Base-by-base conservation (phyloP, 2,888 invertebrate genomes). In the Polyommatus iphigenia region DNA sequence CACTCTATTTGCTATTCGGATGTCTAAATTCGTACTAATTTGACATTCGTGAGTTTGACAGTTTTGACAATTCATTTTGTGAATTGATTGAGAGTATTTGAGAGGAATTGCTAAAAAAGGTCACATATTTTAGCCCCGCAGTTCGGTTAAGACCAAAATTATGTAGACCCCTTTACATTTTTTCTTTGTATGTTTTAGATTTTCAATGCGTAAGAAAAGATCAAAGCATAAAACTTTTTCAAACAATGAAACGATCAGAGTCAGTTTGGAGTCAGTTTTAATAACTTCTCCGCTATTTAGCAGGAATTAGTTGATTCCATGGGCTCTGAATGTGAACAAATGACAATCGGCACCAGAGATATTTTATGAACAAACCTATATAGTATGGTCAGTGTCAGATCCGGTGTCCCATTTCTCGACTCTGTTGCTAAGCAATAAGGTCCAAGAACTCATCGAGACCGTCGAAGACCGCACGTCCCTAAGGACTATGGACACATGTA, bases 401-500 rank as follows among this genome's bases (percentile, higher is more conserved):
- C 6, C 20, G 8, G 6, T 59, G 7, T 59, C 59, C 2, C 8
- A 59, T n/a, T 59, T 59, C 20, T 59, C 54, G 54, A 20, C 0
- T 8, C 2, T 59, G n/a, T 20, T n/a, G 41, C 18, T n/a, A 32
- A 32, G 76, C 13, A 57, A 57, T 77, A 77, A 77, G 62, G 62
- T 20, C 24, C 18, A 71, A 41, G 76, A 73, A 18, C n/a, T n/a
- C 18, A 18, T 54, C 54, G 54, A 54, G 15, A 54, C 18, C 5
- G 3, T 54, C 5, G 18, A 15, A 54, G 54, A 54, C 57, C 24
- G 29, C 24, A 41, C 32, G 85, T 84, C 83, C 83, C 85, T 84
- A 84, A 83, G 83, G 83, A 71, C 84, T 50, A 24, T 75, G 85
- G 84, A 86, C 86, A 87, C 85, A 84, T 87, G 85, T 86, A 86